Conservation (phyloP, 35 echinoderm and acorn worm species). For the Apostichopus parvimensis region DNA sequence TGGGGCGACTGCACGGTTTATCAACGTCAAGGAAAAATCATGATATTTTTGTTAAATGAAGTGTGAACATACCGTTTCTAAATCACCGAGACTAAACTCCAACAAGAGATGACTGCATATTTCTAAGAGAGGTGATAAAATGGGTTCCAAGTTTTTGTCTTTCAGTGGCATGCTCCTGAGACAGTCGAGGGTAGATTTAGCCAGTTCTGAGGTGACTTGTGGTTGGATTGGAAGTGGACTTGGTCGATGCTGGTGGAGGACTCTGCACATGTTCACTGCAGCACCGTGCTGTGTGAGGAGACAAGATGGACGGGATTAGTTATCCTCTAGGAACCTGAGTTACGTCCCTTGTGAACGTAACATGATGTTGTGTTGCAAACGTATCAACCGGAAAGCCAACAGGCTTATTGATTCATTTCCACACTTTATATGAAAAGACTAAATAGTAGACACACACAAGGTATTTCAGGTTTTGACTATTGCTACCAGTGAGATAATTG, state of each 20-base stretch:
- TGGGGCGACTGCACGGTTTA: too few relatives aligned
- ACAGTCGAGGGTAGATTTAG: neutral
- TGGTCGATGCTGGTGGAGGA: neutral
- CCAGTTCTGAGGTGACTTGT: neutral
- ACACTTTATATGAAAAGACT: too few relatives aligned
- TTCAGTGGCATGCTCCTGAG: neutral
- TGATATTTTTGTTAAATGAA: neutral
- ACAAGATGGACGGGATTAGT: neutral
- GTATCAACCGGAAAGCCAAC: too few relatives aligned
- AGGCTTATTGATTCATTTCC: too few relatives aligned
- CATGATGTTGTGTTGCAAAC: too few relatives aligned
- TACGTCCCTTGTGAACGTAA: too few relatives aligned
- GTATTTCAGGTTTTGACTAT: too few relatives aligned
- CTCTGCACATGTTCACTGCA: neutral
- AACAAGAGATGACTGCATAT: slow-evolving; percentile 7
- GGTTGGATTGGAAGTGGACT: neutral
- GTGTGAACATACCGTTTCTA: neutral
- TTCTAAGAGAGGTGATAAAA: neutral
- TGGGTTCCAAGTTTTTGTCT: neutral
- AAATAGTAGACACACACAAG: too few relatives aligned
- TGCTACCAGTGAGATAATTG: too few relatives aligned
- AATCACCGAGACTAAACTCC: neutral
- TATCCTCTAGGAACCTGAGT: too few relatives aligned
- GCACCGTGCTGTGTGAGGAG: neutral
- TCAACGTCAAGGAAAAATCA: neutral